Base-by-base conservation (phyloP, 1,140 invertebrate genomes). In the Tetramorium alpestre region DNA sequence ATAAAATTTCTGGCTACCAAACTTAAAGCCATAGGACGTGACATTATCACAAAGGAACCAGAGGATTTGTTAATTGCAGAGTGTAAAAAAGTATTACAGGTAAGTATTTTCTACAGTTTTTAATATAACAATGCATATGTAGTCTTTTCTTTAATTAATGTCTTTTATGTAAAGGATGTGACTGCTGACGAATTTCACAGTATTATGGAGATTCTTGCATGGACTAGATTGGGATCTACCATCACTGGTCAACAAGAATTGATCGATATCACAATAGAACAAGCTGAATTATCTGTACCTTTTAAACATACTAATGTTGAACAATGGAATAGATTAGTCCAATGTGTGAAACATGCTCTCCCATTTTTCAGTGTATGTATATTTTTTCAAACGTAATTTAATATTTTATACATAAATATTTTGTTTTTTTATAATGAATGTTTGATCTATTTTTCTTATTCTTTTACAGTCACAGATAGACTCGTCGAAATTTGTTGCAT, bases 121-220 rank as follows among this genome's bases (percentile, higher is more conserved):
- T 25, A 60, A 6, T 47, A 56, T 10, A n/a, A 47, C 18, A 70
- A 56, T 64, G 10, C 56, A 72, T 18, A 54, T 58, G 0, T 33
- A n/a, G 7, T 64, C 44, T 44, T 25, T 85, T 54, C 11, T 10
- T 84, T 28, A 51, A 33, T 56, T 72, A n/a, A 64, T 73, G 33
- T 89, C 87, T 87, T 51, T 58, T 82, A 2, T 90, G 1, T 47
- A 25, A 47, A 98, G 97, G 98, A 98, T 96, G 97, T 98, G 13
- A 98, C 97, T 56, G 98, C 98, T 70, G 98, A 99, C 90, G 99
- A 99, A 95, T 99, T 99, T 95, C 97, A 98, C 86, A 96, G 97
- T 67, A 97, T 99, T 49, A 98, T 99, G 97, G 97, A 97, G 25
- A 96, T 99, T 77, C 95, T 99, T 86, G 97, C 97, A 1, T 97